Conservation (phyloP, 2,888 invertebrate species). For the Mythimna vitellina region DNA sequence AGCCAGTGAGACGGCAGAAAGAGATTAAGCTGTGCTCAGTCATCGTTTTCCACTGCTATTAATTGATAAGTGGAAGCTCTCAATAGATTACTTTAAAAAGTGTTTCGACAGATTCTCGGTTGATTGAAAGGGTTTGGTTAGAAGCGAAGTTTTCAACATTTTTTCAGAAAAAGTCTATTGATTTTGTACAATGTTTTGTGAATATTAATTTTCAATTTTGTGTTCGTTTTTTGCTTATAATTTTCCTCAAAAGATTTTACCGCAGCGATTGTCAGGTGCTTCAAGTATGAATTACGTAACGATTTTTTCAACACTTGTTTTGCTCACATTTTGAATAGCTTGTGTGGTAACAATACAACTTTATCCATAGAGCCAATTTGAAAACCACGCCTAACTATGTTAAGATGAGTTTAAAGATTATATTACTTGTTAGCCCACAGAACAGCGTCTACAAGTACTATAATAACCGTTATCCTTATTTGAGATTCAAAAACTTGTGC, state of each 20-base stretch:
- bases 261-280: not conserved
- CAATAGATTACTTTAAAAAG: constrained; percentile 71
- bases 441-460: constrained; percentile 16
- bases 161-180: constrained; percentile 13
- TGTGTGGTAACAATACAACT: constrained; percentile 43
- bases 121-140: constrained; percentile 50
- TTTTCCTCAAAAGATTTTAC: constrained; percentile 1
- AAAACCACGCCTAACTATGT: constrained; percentile 46
- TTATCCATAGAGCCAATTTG: constrained; percentile 40
- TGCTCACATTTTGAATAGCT: constrained; percentile 25
- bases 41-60: constrained; percentile 82
- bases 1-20: constrained; percentile 85
- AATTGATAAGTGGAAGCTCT: constrained; percentile 81
- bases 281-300: not conserved
- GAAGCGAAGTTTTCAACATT: constrained; percentile 32
- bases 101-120: constrained; percentile 46
- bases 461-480: constrained; percentile 48
- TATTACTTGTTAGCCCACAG: constrained; percentile 45
- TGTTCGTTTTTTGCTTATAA: not conserved
- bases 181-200: constrained; percentile 39
- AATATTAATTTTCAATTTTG: constrained; percentile 18
- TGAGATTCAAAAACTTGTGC: constrained; percentile 44
- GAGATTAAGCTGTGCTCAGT: constrained; percentile 84
- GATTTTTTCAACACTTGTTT: constrained; percentile 27
- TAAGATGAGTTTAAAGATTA: constrained; percentile 54